Evolutionary conservation across 2,888 invertebrate genomes (phyloP).

Genomic region (Gryllus longicercus): DNA sequence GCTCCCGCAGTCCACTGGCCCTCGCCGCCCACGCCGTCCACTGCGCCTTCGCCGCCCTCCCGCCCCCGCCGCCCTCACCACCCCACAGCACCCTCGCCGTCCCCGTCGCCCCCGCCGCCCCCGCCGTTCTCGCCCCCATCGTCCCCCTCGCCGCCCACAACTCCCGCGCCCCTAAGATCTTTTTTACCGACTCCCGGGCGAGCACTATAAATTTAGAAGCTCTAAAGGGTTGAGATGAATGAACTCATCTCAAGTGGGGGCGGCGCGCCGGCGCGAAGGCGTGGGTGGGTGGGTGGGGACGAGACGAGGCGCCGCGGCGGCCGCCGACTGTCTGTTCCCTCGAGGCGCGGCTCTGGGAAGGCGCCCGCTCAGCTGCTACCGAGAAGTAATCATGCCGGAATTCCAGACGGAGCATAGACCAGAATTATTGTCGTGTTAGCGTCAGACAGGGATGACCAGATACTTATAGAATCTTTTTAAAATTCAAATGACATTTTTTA

Average conservation of each 20-base stretch:
- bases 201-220: conserved; percentile 3
- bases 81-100: neutral
- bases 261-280: neutral
- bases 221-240: conserved; percentile 1
- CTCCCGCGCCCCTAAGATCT: neutral
- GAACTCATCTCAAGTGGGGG: neutral
- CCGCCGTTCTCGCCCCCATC: neutral
- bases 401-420: too few species aligned
- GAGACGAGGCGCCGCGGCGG: neutral
- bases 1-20: too few species aligned
- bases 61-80: neutral
- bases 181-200: neutral
- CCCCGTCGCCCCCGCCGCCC: neutral
- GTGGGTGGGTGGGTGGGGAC: neutral
- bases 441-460: too few species aligned
- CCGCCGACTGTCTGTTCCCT: neutral
- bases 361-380: too few species aligned
- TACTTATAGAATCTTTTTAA: too few species aligned
- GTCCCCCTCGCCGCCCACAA: neutral
- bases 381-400: too few species aligned
- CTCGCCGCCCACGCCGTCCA: too few species aligned
- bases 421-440: too few species aligned
- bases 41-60: neutral
- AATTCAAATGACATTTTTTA: too few species aligned
- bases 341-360: neutral